Evolutionary conservation across 1,140 invertebrate genomes (phyloP).

Genomic region (Luehdorfia chinensis): DNA sequence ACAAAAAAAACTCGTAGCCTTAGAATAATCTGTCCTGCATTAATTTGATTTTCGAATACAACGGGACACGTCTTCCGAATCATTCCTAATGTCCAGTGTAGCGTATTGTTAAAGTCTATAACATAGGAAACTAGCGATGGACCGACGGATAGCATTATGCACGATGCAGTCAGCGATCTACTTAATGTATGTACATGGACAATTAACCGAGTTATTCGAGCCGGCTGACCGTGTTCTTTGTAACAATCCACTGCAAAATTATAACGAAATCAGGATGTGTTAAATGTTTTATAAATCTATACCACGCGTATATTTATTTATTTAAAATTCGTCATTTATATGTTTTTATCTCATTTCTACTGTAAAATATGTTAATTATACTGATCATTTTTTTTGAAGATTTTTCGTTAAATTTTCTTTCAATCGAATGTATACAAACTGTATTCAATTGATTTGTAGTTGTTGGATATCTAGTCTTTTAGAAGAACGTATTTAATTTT

Average conservation of each 20-base stretch:
- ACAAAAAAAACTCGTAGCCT: background rate
- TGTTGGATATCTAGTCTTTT: too few relatives aligned
- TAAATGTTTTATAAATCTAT: background rate
- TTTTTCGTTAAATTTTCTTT: too few relatives aligned
- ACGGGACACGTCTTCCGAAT: too few relatives aligned
- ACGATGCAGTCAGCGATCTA: slow-evolving; percentile 24
- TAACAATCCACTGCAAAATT: slow-evolving; percentile 20
- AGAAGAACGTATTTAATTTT: too few relatives aligned
- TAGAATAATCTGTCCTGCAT: too few relatives aligned
- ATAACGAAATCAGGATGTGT: slow-evolving; percentile 16
- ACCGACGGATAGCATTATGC: slow-evolving; percentile 20
- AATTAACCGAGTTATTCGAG: slow-evolving; percentile 43
- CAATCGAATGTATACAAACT: too few relatives aligned
- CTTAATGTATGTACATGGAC: slow-evolving; percentile 29
- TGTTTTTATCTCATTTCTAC: background rate
- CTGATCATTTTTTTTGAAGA: too few relatives aligned
- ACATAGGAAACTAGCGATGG: slow-evolving; percentile 15
- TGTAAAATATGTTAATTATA: background rate
- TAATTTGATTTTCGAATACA: too few relatives aligned
- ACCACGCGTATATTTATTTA: background rate
- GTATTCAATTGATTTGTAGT: too few relatives aligned
- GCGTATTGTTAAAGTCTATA: too few relatives aligned
- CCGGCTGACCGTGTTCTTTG: slow-evolving; percentile 40
- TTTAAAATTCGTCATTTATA: too few relatives aligned
- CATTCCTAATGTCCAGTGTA: too few relatives aligned